These are phyloP conservation scores for Rotaria magnacalcarata DNA, from an alignment of 2,888 invertebrate species.

Conservation along the genomic window DNA sequence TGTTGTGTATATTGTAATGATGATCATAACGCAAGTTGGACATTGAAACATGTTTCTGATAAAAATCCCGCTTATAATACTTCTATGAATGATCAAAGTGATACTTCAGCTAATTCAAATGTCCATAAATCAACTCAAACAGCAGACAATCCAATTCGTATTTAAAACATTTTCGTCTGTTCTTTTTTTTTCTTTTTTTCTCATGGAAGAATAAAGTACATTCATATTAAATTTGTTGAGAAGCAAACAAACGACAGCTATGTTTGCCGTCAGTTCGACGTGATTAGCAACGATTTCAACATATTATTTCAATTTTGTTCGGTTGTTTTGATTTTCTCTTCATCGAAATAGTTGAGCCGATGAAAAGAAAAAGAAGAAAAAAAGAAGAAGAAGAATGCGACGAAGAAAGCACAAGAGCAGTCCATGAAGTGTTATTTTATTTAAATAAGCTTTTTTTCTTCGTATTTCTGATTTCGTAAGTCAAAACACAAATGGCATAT, in stretches of 20 bases:
- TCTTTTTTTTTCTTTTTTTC: not conserved
- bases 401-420: not conserved
- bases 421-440: conserved; percentile 6
- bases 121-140: not conserved
- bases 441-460: not conserved
- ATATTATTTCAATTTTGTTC: not conserved
- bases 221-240: not conserved
- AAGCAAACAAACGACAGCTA: not conserved
- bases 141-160: not conserved
- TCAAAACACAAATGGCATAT: not conserved
- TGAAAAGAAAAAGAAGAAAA: not conserved
- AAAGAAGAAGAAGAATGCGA: not conserved
- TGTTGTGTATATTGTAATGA: not conserved
- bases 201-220: not conserved
- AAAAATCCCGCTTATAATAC: not conserved
- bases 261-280: not conserved
- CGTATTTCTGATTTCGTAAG: not conserved
- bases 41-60: not conserved
- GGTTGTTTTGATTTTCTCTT: not conserved
- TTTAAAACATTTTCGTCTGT: not conserved
- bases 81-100: not conserved
- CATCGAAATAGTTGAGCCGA: not conserved
- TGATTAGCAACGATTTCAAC: not conserved
- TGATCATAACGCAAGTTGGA: not conserved
- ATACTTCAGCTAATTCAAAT: not conserved